Conservation (phyloP, 2,797 vertebrate species). For the Acanthurus tractus region DNA sequence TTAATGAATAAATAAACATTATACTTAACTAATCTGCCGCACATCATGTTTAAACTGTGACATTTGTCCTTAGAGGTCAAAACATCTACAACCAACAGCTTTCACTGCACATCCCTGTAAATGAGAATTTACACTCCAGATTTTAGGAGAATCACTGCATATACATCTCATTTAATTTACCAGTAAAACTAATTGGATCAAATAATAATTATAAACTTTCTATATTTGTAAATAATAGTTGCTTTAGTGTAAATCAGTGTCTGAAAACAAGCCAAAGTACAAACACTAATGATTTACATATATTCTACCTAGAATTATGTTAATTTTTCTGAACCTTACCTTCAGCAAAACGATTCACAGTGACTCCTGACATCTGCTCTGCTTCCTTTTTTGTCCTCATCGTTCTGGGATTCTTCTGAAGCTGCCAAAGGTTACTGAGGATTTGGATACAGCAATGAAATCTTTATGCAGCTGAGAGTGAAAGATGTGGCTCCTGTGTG, state of each 20-base stretch:
- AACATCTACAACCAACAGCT: not conserved
- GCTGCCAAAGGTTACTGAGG: not conserved
- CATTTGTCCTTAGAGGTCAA: constrained; percentile 22
- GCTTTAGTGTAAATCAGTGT: not conserved
- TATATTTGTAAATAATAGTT: not conserved
- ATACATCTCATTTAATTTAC: not conserved
- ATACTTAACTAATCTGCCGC: not conserved
- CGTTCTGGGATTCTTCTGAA: not conserved
- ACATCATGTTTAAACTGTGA: constrained; percentile 12
- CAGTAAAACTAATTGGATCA: not conserved
- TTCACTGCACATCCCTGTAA: not conserved
- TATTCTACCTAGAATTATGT: not conserved
- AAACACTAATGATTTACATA: not conserved
- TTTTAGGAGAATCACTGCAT: not conserved
- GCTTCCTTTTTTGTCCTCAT: constrained; percentile 66
- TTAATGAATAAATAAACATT: not conserved
- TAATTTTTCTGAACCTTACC: constrained; percentile 59
- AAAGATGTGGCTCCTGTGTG: constrained; percentile 2
- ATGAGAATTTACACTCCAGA: not conserved
- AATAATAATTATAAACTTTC: not conserved
- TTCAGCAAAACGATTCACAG: constrained; percentile 66
- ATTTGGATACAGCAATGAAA: not conserved
- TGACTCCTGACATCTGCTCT: constrained; percentile 60
- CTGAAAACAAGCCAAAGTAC: not conserved
- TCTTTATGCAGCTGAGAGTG: not conserved